Conservation (phyloP, 1,140 invertebrate genomes). For the Diabrotica virgifera region DNA sequence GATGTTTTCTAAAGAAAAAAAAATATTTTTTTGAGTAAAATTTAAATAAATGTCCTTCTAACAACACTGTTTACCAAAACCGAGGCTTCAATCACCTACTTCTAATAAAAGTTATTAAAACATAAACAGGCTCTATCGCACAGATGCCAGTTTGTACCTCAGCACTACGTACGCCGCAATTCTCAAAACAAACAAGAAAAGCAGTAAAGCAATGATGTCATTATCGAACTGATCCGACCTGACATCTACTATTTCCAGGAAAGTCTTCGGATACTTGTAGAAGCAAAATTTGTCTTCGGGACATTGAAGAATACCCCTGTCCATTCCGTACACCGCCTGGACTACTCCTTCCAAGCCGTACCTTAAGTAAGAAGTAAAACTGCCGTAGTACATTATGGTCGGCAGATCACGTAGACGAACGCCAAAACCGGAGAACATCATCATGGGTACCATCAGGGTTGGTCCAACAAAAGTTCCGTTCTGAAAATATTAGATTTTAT, state of each 20-base stretch:
- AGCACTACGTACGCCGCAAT: conserved; percentile 75
- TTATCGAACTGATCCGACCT: conserved; percentile 77
- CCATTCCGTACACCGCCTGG: conserved; percentile 76
- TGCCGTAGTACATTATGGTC: conserved; percentile 79
- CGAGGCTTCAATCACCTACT: too few species aligned
- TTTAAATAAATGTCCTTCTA: too few species aligned
- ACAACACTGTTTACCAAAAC: too few species aligned
- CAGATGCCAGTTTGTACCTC: conserved; percentile 69
- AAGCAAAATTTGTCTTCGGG: conserved; percentile 66
- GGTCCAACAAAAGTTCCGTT: conserved; percentile 82
- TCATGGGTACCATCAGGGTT: conserved; percentile 74
- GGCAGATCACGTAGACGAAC: conserved; percentile 75
- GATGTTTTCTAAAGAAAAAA: too few species aligned
- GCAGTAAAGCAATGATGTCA: conserved; percentile 70
- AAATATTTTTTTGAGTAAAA: too few species aligned
- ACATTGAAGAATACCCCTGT: conserved; percentile 65
- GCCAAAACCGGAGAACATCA: conserved; percentile 86
- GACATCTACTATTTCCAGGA: conserved; percentile 78
- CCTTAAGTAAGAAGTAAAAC: conserved; percentile 81
- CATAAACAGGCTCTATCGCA: conserved; percentile 51
- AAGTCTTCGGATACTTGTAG: conserved; percentile 70
- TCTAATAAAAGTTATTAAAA: too few species aligned
- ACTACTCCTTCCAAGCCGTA: conserved; percentile 85
- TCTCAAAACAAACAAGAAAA: conserved; percentile 70
- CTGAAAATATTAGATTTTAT: conserved; percentile 52